These are phyloP conservation scores for Synchiropus splendidus DNA, from an alignment of 2,113 vertebrate genomes.

Conservation along the genomic window DNA sequence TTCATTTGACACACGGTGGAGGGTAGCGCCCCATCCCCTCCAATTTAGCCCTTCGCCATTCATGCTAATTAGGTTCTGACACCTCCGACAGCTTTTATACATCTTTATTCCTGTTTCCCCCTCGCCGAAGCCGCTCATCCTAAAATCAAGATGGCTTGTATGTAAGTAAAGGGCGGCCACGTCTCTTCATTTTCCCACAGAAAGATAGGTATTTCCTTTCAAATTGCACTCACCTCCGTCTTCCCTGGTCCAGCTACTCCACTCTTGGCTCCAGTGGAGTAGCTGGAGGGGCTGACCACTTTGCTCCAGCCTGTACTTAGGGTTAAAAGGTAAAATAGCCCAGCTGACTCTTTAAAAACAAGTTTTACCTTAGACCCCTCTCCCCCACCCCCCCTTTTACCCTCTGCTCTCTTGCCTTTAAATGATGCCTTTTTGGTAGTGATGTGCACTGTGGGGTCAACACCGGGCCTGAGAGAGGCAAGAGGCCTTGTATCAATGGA, in stretches of 20 bases:
- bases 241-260: slow-evolving; percentile 14
- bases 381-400: slow-evolving; percentile 14
- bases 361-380: slow-evolving; percentile 18
- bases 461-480: slow-evolving; percentile 33
- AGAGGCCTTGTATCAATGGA: slow-evolving; percentile 70
- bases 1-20: slow-evolving; percentile 39
- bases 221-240: slow-evolving; percentile 1
- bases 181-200: neutral
- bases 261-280: slow-evolving; percentile 33
- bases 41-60: slow-evolving; percentile 68
- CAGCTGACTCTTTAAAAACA: slow-evolving; percentile 42
- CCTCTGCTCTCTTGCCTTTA: slow-evolving; percentile 3
- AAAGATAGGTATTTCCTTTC: neutral
- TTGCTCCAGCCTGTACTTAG: slow-evolving; percentile 41
- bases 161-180: too few species aligned
- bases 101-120: slow-evolving; percentile 64
- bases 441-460: slow-evolving; percentile 49
- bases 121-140: slow-evolving; percentile 14
- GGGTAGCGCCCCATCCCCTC: slow-evolving; percentile 56
- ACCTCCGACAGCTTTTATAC: slow-evolving; percentile 65
- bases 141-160: too few species aligned
- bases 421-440: slow-evolving; percentile 14
- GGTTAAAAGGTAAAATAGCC: slow-evolving; percentile 50
- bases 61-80: slow-evolving; percentile 66
- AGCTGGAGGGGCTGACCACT: slow-evolving; percentile 32